Conservation (phyloP, 2,888 invertebrate genomes). For the Luperina nickerlii region DNA sequence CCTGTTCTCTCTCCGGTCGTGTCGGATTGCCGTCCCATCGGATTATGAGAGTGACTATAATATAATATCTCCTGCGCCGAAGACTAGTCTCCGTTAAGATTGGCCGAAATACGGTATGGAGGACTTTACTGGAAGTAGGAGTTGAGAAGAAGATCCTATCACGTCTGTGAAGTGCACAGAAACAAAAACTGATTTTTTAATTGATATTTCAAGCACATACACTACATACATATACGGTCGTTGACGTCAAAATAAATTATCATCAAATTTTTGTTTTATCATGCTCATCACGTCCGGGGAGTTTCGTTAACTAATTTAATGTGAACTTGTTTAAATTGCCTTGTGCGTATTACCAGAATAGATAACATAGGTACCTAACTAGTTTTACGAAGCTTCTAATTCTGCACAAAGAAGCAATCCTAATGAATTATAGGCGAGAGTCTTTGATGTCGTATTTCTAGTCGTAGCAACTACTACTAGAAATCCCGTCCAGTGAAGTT, state of each 20-base stretch:
- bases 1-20: too few species aligned
- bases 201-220: too few species aligned
- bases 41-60: too few species aligned
- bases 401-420: conserved; percentile 27
- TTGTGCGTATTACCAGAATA: neutral
- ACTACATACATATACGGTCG: too few species aligned
- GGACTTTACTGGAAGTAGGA: too few species aligned
- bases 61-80: too few species aligned
- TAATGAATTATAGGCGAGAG: conserved; percentile 27
- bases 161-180: too few species aligned
- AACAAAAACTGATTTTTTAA: too few species aligned
- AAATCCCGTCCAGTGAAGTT: neutral
- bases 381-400: conserved; percentile 11
- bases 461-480: conserved; percentile 1
- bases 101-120: too few species aligned
- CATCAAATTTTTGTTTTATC: neutral
- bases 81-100: too few species aligned
- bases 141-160: too few species aligned
- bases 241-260: neutral
- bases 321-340: neutral
- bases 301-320: neutral
- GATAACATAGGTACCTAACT: conserved; percentile 18
- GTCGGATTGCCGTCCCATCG: too few species aligned
- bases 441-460: conserved; percentile 51
- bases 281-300: neutral